Evolutionary conservation across 2,113 vertebrate species (phyloP).

Genomic region (Strigops habroptila): DNA sequence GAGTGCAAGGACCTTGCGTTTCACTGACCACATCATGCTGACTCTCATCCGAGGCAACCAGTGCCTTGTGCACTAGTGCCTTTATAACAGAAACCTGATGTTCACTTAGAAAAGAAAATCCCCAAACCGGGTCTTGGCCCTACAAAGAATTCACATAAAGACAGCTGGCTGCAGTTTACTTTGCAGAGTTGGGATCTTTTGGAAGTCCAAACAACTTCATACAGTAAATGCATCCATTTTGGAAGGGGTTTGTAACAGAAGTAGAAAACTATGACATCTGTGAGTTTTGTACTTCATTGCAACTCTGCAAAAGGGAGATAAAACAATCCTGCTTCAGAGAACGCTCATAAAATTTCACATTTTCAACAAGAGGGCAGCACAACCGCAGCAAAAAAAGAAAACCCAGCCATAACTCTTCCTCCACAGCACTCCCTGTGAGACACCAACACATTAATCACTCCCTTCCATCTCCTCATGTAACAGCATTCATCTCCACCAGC

Average conservation of each 20-base stretch:
- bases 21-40: not conserved
- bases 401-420: not conserved
- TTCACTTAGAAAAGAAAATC: not conserved
- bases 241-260: constrained; percentile 2
- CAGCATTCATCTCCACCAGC: not conserved
- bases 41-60: not conserved
- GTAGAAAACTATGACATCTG: not conserved
- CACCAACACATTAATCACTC: not conserved
- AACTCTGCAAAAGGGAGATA: not conserved
- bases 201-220: not conserved
- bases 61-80: not conserved
- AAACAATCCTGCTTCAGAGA: not conserved
- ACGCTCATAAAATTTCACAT: not conserved
- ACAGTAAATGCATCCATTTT: not conserved
- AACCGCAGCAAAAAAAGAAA: not conserved
- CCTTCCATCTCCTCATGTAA: not conserved
- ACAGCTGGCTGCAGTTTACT: not conserved
- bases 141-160: not conserved
- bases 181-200: not conserved
- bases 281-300: not conserved
- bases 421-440: not conserved
- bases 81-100: not conserved
- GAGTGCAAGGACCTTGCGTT: rapidly evolving
- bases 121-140: not conserved
- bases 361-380: constrained; percentile 33